These are phyloP conservation scores for Pterostichus madidus DNA, from an alignment of 2,888 invertebrate species.

Conservation along the genomic window DNA sequence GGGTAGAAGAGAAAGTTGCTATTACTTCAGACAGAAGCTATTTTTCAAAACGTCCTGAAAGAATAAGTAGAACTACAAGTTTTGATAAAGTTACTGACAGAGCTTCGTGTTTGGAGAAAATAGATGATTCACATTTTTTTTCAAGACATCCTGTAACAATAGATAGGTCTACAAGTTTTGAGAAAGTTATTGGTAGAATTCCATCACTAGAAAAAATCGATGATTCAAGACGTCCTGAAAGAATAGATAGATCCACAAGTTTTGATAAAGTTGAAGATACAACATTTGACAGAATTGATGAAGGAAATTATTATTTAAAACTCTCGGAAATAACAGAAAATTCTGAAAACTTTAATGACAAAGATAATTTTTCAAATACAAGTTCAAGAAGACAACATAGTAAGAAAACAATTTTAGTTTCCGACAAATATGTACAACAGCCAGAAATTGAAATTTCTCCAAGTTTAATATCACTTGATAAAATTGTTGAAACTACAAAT, in stretches of 20 bases:
- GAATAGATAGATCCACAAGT: not conserved
- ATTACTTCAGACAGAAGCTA: slow-evolving; percentile 26
- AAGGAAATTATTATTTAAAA: slow-evolving; percentile 2
- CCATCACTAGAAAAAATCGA: not conserved
- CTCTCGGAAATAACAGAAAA: not conserved
- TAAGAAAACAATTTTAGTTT: slow-evolving; percentile 27
- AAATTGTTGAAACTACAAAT: slow-evolving; percentile 41
- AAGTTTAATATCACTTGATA: slow-evolving; percentile 32
- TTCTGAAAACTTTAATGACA: not conserved
- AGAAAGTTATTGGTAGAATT: not conserved
- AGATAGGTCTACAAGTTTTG: slow-evolving; percentile 4
- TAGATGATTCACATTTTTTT: not conserved
- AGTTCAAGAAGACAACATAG: not conserved
- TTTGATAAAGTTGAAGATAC: not conserved
- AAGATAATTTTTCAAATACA: not conserved
- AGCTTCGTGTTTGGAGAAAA: not conserved
- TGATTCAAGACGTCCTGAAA: slow-evolving; percentile 5
- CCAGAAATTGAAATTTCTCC: slow-evolving; percentile 63
- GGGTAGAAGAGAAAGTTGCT: not conserved
- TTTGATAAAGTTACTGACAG: not conserved
- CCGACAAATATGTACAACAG: slow-evolving; percentile 63
- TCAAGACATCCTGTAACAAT: not conserved
- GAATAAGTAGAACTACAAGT: not conserved
- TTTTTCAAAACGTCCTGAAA: not conserved
- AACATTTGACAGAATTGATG: not conserved